Percentiles rank a stretch among this genome's conserved stretches.
Evolutionary conservation across 2,113 vertebrate genomes (phyloP).

Genomic region (Pluvianellus socialis): DNA sequence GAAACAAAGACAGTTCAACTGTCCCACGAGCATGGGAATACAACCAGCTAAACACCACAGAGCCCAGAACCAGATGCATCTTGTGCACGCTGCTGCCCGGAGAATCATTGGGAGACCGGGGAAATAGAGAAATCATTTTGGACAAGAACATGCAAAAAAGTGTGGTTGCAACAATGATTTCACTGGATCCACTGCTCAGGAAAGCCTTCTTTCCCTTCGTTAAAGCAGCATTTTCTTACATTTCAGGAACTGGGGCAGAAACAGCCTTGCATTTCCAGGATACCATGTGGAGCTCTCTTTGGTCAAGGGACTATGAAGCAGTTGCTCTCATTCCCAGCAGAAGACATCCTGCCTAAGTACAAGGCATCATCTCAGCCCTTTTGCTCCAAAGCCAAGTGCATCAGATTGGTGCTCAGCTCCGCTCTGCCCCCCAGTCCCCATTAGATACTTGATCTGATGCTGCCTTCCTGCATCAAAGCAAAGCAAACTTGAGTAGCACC

Average conservation of each 20-base stretch:
- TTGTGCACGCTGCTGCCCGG: background rate
- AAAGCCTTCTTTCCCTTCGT: background rate
- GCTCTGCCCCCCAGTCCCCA: background rate
- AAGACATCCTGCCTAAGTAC: background rate
- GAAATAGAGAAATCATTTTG: background rate
- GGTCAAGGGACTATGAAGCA: background rate
- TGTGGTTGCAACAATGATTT: background rate
- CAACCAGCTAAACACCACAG: background rate
- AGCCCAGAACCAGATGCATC: background rate
- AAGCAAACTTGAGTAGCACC: background rate
- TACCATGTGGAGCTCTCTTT: background rate
- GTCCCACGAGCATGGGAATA: background rate
- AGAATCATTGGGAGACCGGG: background rate
- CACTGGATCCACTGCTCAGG: background rate
- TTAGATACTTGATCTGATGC: background rate
- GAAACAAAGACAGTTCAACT: background rate
- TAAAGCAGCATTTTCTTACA: background rate
- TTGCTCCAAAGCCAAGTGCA: background rate
- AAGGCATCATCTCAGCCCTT: background rate
- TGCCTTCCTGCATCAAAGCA: background rate
- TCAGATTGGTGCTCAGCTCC: background rate
- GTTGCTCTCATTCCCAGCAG: background rate
- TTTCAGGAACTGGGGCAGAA: background rate
- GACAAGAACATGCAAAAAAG: background rate
- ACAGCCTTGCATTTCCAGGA: background rate